Evolutionary conservation across 2,888 invertebrate species (phyloP), one percentile per base, ranked within the genome.

Genomic region (Noctua comes): DNA sequence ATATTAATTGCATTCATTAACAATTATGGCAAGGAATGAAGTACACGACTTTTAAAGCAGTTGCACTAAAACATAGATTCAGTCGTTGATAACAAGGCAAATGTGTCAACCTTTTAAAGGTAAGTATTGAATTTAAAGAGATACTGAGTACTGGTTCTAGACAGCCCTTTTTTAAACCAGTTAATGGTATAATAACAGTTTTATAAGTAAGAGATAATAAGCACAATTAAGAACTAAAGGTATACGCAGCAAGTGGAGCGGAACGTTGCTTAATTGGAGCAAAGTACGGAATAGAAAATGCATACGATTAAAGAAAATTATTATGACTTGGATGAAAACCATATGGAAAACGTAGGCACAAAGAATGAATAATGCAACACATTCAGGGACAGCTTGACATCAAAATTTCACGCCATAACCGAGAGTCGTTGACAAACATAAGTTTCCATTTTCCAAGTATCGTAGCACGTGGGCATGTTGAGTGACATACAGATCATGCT

Each of bases 21-120:
- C 86, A 65, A 80, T 82, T 86, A 88, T 85, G 87, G 89, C 43
- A 68, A 66, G 83, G 88, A 88, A 89, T 88, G 85, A 86, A 82
- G 80, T 78, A 76, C 70, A 72, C 18, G 77, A 68, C 79, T 82
- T 86, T 84, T 86, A 84, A 73, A 88, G 79, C 74, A 76, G 72
- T 75, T 43, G 77, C 54, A 76, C 82, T 85, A 87, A 79, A 84
- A 80, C 76, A 82, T 80, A 68, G 83, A 86, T 88, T 77, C 68
- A 69, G 66, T 71, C 74, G 68, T 78, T 66, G 76, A 88, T 80
- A 79, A 83, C 65, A 80, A 75, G 86, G 79, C 77, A 86, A 83
- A 88, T 88, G 74, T 82, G 83, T 80, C 76, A 79, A 76, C 83
- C 77, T 68, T 87, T 78, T 79, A 79, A 54, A 85, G 87, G 36